Percentiles rank a stretch among this genome's conserved stretches.
phyloP scores from a whole-genome alignment of 2,797 vertebrate genomes.

The Melanotaenia boesemani region DNA sequence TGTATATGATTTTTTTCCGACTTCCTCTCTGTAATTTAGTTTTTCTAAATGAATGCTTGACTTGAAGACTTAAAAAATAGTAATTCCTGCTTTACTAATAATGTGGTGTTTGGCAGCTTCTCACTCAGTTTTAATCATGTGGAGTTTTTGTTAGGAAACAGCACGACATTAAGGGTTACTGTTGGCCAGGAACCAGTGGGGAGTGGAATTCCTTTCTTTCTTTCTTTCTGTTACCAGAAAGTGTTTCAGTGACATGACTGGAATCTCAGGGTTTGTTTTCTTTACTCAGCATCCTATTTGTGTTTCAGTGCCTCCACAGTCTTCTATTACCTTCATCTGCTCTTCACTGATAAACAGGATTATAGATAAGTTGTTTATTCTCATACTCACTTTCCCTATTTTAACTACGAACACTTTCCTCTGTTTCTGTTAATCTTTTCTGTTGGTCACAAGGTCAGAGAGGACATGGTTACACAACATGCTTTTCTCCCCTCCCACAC shows the following conservation, averaged over 20 bases:
- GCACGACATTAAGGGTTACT: slow-evolving; percentile 10
- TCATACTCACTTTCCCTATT: slow-evolving; percentile 7
- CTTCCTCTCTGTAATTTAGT: background rate
- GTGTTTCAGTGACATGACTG: slow-evolving; percentile 38
- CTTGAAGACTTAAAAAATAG: background rate
- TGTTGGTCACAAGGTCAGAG: slow-evolving; percentile 23
- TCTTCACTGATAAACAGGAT: slow-evolving; percentile 27
- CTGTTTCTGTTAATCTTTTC: slow-evolving; percentile 21
- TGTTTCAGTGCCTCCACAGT: slow-evolving; percentile 35
- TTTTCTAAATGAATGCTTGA: background rate
- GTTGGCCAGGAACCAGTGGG: slow-evolving; percentile 6
- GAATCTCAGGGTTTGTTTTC: slow-evolving; percentile 72
- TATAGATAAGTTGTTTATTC: slow-evolving; percentile 51
- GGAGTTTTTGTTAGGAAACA: slow-evolving; percentile 25
- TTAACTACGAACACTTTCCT: slow-evolving; percentile 18
- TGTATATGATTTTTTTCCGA: background rate
- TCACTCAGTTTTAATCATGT: slow-evolving; percentile 9
- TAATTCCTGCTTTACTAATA: background rate
- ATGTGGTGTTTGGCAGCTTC: slow-evolving; percentile 28
- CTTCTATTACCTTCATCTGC: slow-evolving; percentile 26
- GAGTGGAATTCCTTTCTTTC: background rate
- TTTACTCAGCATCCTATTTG: slow-evolving; percentile 48
- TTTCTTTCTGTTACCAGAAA: background rate
- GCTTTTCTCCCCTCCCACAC: background rate
- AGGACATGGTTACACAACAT: slow-evolving; percentile 23